Conservation (phyloP, 2,888 invertebrate species). For the Gymnocheta viridis region DNA sequence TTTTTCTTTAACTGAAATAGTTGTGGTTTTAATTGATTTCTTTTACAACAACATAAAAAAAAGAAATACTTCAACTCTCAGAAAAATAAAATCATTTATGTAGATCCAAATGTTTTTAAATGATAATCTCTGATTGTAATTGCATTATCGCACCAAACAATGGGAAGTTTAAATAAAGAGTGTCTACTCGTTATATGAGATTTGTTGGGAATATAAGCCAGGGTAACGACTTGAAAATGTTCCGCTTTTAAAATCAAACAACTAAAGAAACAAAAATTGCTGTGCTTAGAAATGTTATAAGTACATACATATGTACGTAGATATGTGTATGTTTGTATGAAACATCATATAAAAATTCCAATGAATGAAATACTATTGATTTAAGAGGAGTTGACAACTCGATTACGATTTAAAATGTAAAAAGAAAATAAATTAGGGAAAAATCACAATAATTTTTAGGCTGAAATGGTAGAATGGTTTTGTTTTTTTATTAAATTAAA, state of each 20-base stretch:
- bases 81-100: neutral
- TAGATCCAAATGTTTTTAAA: constrained; percentile 13
- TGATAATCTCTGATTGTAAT: constrained; percentile 15
- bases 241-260: constrained; percentile 4
- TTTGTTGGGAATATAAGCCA: neutral
- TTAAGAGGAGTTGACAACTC: constrained; percentile 13
- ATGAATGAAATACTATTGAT: constrained; percentile 15
- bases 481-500: neutral
- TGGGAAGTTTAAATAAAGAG: neutral
- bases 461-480: neutral
- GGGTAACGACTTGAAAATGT: neutral
- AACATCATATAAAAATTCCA: constrained; percentile 9
- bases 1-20: neutral
- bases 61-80: neutral
- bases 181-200: neutral
- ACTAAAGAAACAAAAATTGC: neutral
- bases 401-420: neutral
- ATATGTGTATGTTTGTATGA: neutral
- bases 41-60: constrained; percentile 6
- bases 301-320: neutral
- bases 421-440: neutral
- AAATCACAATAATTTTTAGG: constrained; percentile 64
- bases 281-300: neutral
- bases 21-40: constrained; percentile 27
- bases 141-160: neutral